Evolutionary conservation across 53 echinoderm and acorn worm genomes (phyloP), one percentile per base, ranked within the genome.

Genomic region (Paelopatides confundens): DNA sequence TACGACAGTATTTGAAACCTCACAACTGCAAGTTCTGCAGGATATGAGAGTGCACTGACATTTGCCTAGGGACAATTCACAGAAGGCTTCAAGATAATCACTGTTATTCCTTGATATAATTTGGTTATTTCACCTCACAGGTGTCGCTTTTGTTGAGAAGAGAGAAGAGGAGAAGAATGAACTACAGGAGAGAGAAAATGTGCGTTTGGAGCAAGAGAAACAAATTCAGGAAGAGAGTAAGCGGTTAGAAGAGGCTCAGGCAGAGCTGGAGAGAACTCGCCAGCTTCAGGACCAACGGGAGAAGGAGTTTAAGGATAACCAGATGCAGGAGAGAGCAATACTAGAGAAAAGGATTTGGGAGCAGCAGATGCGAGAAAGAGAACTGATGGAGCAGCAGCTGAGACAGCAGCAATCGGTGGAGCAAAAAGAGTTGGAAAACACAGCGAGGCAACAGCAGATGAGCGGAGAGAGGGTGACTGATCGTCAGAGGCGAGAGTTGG

Each of bases 301-400:
- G 35, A 81, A 58, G 28, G 81, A 81, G 29, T 81, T 81, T 17
- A 52, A 58, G 50, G 81, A 52, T 3, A 51, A 53, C 49, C 52
- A 81, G 35, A 81, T 81, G 81, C 46, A 33, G 49, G 81, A 81
- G 52, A 81, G 27, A 81, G 58, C 31, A 32, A 11, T 81, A 32
- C 7, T 81, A 24, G 58, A 81, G 53, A 81, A 81, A 31, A 24
- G 58, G 23, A 81, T 81, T 14, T 53, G 81, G 74, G 74, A 74
- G 47, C 74, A 74, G 11, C 74, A 74, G 35, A 74, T 74, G 74
- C 38, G 74, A 39, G 74, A 74, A 28, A 74, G 46, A 14, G 74
- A 74, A 35, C 46, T 74, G 12, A 46, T 74, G 74, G 74, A 74
- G 14, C 74, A 74, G 28, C 74, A 74, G 74, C 34, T 74, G 27